Conservation (phyloP, 2,888 invertebrate species). For the Cactoblastis cactorum region DNA sequence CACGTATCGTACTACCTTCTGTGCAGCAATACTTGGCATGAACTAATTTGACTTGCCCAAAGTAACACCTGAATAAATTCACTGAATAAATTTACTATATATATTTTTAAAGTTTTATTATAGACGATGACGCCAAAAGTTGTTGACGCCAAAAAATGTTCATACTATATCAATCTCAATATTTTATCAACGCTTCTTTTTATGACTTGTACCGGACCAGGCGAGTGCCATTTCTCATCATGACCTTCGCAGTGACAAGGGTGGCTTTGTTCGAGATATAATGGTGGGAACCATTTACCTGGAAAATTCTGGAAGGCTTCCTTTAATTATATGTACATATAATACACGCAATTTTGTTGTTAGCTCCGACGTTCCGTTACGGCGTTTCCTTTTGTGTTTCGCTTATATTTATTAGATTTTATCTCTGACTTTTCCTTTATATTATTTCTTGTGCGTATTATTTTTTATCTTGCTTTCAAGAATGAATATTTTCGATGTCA, state of each 20-base stretch:
- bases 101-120: too few relatives aligned
- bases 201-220: slow-evolving; percentile 23
- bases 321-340: slow-evolving; percentile 22
- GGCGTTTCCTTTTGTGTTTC: not conserved
- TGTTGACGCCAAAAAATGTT: too few relatives aligned
- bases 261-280: slow-evolving; percentile 61
- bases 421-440: slow-evolving; percentile 10
- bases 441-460: slow-evolving; percentile 4
- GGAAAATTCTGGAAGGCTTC: slow-evolving; percentile 49
- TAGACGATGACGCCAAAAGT: too few relatives aligned
- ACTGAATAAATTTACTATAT: too few relatives aligned
- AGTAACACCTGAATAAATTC: too few relatives aligned
- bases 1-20: too few relatives aligned
- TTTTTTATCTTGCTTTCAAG: slow-evolving; percentile 1
- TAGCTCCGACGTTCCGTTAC: not conserved
- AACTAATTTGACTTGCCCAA: too few relatives aligned
- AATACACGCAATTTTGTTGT: slow-evolving; percentile 3
- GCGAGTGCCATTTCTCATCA: slow-evolving; percentile 57
- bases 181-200: slow-evolving; percentile 21
- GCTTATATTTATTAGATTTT: slow-evolving; percentile 28
- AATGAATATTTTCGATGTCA: too few relatives aligned
- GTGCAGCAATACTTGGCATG: too few relatives aligned
- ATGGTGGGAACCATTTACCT: slow-evolving; percentile 60
- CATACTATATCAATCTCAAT: not conserved
- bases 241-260: slow-evolving; percentile 63